Percentiles rank a stretch among this genome's conserved stretches.
These are phyloP conservation scores for Loriculus beryllinus DNA, from an alignment of 2,797 vertebrate genomes.

Conservation along the genomic window DNA sequence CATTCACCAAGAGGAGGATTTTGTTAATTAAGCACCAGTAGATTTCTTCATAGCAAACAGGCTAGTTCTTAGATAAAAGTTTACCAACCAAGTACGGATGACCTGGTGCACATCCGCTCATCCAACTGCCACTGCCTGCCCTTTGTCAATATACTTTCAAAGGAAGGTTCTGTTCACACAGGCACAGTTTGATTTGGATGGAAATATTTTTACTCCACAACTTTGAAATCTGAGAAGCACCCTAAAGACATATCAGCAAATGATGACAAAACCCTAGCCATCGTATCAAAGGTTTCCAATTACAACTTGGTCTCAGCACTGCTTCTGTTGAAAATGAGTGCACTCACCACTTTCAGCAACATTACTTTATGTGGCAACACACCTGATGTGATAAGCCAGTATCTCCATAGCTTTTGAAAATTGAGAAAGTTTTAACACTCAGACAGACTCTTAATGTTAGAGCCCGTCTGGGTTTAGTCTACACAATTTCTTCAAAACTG, in stretches of 20 bases:
- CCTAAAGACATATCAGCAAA: not conserved
- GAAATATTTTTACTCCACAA: not conserved
- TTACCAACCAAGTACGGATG: not conserved
- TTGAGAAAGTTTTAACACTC: not conserved
- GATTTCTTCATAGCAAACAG: not conserved
- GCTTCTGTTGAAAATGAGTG: not conserved
- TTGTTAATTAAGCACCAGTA: not conserved
- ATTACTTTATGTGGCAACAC: not conserved
- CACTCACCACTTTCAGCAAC: not conserved
- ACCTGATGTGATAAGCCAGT: not conserved
- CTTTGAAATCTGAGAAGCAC: not conserved
- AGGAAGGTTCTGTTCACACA: not conserved
- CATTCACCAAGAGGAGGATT: not conserved
- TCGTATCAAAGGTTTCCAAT: not conserved
- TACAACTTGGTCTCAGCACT: not conserved
- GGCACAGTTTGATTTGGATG: not conserved
- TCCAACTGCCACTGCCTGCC: not conserved
- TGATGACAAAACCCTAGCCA: not conserved
- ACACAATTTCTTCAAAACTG: not conserved
- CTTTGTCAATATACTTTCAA: not conserved
- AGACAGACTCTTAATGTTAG: not conserved
- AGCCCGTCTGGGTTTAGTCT: not conserved
- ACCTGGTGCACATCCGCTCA: not conserved
- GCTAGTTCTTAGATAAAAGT: not conserved
- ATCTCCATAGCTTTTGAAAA: not conserved